phyloP scores from a whole-genome alignment of 2,113 vertebrate genomes.

The Hippopotamus amphibius region DNA sequence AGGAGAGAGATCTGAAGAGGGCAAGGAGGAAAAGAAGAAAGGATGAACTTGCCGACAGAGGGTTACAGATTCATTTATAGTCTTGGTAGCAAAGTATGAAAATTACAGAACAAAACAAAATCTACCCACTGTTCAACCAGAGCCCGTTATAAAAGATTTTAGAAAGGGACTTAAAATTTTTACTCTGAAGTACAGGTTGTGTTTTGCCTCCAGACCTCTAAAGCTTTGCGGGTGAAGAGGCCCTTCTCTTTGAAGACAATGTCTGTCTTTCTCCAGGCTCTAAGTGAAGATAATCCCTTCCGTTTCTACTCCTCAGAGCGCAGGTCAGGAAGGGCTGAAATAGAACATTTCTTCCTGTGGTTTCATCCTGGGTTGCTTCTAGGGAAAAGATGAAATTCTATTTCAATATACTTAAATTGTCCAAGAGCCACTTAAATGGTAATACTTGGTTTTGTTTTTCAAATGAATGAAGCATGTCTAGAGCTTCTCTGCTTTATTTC shows the following conservation, averaged over 20 bases:
- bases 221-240: not conserved
- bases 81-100: conserved; percentile 44
- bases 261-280: conserved; percentile 16
- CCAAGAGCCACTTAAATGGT: not conserved
- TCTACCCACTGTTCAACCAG: not conserved
- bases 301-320: not conserved
- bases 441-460: not conserved
- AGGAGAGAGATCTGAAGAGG: conserved; percentile 11
- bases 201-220: conserved; percentile 8
- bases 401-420: conserved; percentile 39
- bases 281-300: not conserved
- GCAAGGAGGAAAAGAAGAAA: conserved; percentile 36
- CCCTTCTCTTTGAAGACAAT: conserved; percentile 10
- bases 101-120: conserved; percentile 59
- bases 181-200: conserved; percentile 13
- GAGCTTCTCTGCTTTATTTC: not conserved
- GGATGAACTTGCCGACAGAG: not conserved
- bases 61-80: not conserved
- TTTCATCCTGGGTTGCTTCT: not conserved
- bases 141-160: conserved; percentile 29
- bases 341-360: not conserved
- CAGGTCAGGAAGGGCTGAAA: not conserved
- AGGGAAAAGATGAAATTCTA: not conserved
- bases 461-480: not conserved
- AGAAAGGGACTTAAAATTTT: not conserved